Percentiles rank a stretch among this genome's conserved stretches.
Conservation (phyloP, 2,113 vertebrate species). For the Tonatia bakeri region DNA sequence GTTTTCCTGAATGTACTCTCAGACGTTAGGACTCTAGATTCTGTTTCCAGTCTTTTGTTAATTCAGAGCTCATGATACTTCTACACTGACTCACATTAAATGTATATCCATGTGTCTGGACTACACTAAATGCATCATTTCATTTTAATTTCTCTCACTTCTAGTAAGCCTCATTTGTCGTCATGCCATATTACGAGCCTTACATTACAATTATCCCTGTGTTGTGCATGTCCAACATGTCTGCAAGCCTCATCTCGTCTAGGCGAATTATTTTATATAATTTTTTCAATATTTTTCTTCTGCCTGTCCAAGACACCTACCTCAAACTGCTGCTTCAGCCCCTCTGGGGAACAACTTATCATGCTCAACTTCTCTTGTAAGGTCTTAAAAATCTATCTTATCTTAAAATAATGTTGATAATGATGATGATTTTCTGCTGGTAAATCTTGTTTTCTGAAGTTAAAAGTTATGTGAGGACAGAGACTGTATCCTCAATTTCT, state of each 20-base stretch:
- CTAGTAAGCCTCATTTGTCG: not conserved
- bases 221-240: not conserved
- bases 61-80: not conserved
- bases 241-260: not conserved
- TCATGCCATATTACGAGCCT: not conserved
- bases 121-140: not conserved
- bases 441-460: not conserved
- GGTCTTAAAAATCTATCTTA: not conserved
- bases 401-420: not conserved
- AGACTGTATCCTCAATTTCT: not conserved
- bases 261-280: not conserved
- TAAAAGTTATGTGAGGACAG: not conserved
- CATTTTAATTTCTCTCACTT: not conserved
- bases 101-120: accelerated
- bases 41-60: not conserved
- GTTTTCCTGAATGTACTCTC: not conserved
- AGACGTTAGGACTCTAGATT: not conserved
- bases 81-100: not conserved
- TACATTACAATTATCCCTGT: not conserved
- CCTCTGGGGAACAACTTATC: not conserved
- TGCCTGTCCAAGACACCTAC: not conserved
- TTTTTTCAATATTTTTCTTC: not conserved
- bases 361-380: not conserved
- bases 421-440: not conserved
- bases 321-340: not conserved